Conservation (phyloP, 2,888 invertebrate genomes). For the Diaperis boleti region DNA sequence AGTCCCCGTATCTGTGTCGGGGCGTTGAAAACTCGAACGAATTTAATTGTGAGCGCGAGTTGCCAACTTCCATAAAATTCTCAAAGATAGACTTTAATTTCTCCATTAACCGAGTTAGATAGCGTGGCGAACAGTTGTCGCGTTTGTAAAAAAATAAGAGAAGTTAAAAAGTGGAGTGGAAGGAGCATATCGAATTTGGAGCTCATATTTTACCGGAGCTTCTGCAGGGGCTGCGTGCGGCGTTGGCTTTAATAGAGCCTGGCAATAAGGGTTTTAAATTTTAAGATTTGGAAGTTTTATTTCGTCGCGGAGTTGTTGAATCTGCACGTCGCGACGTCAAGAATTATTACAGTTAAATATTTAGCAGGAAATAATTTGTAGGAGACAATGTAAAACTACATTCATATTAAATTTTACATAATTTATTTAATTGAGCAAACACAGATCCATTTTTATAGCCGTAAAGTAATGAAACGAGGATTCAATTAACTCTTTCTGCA, state of each 20-base stretch:
- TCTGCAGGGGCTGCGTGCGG: not conserved
- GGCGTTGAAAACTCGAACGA: constrained; percentile 40
- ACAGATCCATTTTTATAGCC: too few species aligned
- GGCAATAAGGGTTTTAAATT: too few species aligned
- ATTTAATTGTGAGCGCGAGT: constrained; percentile 44
- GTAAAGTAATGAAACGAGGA: too few species aligned
- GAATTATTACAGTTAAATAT: too few species aligned
- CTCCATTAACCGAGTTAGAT: constrained; percentile 33
- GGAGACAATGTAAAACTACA: too few species aligned
- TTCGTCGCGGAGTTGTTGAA: too few species aligned
- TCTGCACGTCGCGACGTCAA: too few species aligned
- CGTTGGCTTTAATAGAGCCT: not conserved
- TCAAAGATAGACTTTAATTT: constrained; percentile 42
- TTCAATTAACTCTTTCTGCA: too few species aligned
- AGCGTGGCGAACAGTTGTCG: constrained; percentile 32
- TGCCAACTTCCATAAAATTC: constrained; percentile 44
- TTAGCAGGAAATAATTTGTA: too few species aligned
- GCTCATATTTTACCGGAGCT: constrained; percentile 8
- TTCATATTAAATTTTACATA: too few species aligned
- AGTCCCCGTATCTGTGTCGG: constrained; percentile 19
- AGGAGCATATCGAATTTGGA: constrained; percentile 12
- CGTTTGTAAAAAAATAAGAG: constrained; percentile 13
- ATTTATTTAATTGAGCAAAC: too few species aligned
- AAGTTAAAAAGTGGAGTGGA: not conserved
- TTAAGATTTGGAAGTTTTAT: too few species aligned